Evolutionary conservation across 2,888 invertebrate genomes (phyloP), one percentile per base, ranked within the genome.

Genomic region (Noctua janthe): DNA sequence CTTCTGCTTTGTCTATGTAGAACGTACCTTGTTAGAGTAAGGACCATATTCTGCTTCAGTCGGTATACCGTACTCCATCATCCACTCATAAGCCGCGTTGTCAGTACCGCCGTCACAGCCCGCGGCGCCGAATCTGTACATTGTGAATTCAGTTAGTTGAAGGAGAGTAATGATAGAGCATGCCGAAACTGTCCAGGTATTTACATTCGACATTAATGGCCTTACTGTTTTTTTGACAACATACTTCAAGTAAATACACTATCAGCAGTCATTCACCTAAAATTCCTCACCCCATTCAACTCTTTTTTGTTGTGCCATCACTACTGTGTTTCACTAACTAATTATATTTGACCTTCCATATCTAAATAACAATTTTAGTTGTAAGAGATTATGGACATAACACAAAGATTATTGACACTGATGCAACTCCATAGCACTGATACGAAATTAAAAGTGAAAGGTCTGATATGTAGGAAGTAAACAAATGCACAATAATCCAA

Each of bases 21-120:
- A 67, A 79, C 29, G 71, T 91, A 95, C 98, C 96, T 98, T 98
- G 81, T 98, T 98, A 81, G 98, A 95, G 92, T 99, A 99, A 51
- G 98, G 97, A 23, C 99, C 99, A 93, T 99, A 99, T 84, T 98
- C 98, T 76, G 98, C 99, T 95, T 98, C 99, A 10, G 98, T 98
- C 0, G 99, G 99, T 35, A 99, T 95, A 23, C 96, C 96, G 76
- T 98, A 98, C 91, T 98, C 97, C 97, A 98, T 97, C 95, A 99
- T 98, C 98, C 99, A 99, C 83, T 98, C 97, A 92, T 99, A 99
- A 0, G 99, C 98, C 76, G 98, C 97, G 93, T 98, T 98, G 93
- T 99, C 99, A 95, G 98, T 98, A 13, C 99, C 99, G 15, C 99
- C 99, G 92, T 99, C 98, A 94, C 99, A 99, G 0, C 99, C 99